Conservation (phyloP, 2,113 vertebrate genomes). For the Rhipidura dahli region DNA sequence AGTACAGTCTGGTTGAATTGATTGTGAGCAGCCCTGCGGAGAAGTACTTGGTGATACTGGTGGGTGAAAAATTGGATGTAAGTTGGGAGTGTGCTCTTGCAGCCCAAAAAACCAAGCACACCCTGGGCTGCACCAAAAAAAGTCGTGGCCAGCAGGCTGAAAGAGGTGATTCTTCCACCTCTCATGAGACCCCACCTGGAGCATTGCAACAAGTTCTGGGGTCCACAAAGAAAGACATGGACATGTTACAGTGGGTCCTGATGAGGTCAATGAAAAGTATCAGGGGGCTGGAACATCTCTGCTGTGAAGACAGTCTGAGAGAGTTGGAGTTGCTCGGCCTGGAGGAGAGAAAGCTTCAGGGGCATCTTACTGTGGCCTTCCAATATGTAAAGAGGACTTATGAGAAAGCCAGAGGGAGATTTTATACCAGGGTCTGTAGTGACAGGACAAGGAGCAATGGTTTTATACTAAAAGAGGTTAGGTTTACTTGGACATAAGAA, state of each 20-base stretch:
- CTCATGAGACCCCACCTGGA: neutral
- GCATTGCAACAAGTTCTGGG: neutral
- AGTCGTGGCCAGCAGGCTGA: fast-evolving
- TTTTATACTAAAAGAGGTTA: neutral
- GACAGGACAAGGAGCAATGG: neutral
- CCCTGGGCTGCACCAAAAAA: neutral
- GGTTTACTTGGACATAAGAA: neutral
- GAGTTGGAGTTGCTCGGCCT: neutral
- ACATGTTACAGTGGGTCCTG: neutral
- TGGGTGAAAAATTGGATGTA: neutral
- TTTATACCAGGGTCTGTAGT: neutral
- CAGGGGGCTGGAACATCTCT: neutral
- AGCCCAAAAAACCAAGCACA: neutral
- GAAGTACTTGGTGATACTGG: neutral
- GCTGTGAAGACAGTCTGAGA: neutral
- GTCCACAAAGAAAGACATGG: neutral
- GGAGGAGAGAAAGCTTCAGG: neutral
- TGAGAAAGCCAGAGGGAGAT: neutral
- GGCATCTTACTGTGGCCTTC: neutral
- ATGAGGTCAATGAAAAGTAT: fast-evolving
- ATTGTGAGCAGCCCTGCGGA: neutral
- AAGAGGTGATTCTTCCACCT: neutral
- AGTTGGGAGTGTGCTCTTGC: fast-evolving
- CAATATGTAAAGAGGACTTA: neutral
- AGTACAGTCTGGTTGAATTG: neutral